Conservation (phyloP, 2,797 vertebrate species). For the Botia kubotai region DNA sequence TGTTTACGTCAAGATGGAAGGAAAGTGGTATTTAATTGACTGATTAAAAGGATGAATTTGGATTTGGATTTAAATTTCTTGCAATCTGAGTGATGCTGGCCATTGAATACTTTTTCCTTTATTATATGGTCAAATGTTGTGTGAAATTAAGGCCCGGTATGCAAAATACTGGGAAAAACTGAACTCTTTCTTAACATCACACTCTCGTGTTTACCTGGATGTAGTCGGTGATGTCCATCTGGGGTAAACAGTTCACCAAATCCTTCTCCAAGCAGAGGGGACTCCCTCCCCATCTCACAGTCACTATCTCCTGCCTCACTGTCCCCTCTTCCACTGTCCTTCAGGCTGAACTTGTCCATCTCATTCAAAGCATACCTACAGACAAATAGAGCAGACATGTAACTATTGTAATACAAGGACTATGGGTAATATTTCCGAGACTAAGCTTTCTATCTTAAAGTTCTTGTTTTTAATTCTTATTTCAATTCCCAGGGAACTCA, state of each 20-base stretch:
- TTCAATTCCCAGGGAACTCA: neutral
- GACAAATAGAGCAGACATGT: conserved; percentile 53
- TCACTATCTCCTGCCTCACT: conserved; percentile 98
- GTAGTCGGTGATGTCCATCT: conserved; percentile 88
- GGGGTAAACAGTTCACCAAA: conserved; percentile 94
- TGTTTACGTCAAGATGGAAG: neutral
- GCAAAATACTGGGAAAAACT: too few relatives aligned
- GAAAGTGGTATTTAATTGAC: neutral
- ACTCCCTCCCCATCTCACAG: conserved; percentile 95
- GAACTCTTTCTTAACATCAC: neutral
- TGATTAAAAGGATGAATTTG: neutral
- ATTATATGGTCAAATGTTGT: neutral
- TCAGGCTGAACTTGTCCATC: conserved; percentile 99
- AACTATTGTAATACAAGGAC: neutral
- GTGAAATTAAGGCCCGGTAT: neutral
- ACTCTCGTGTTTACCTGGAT: conserved; percentile 87
- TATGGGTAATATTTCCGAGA: neutral
- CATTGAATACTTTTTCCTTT: neutral
- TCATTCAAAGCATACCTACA: conserved; percentile 94
- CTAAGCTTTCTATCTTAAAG: neutral
- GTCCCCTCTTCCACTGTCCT: conserved; percentile 97
- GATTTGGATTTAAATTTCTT: too few relatives aligned
- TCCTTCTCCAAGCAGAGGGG: conserved; percentile 95
- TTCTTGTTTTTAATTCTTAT: neutral
- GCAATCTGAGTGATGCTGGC: neutral